phyloP scores from a whole-genome alignment of 2,113 vertebrate genomes.

The Siniperca chuatsi region DNA sequence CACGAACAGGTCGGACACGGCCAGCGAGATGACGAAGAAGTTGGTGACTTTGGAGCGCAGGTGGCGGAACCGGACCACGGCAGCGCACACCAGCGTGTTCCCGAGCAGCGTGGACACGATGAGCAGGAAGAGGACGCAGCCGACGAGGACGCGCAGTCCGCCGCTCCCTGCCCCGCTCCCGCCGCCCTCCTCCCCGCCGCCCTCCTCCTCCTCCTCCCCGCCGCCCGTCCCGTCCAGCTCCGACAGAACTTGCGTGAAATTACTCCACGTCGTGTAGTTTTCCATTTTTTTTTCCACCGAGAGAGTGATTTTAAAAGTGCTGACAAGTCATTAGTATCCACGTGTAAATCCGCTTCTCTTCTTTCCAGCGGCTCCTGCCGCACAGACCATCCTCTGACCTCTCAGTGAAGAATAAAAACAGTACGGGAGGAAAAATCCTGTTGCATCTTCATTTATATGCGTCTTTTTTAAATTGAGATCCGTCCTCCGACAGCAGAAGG shows the following conservation, averaged over 20 bases:
- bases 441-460: background rate
- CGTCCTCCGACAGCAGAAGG: background rate
- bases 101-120: slow-evolving; percentile 87
- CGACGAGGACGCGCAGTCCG: slow-evolving; percentile 78
- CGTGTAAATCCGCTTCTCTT: accelerated
- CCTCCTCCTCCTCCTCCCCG: slow-evolving; percentile 38
- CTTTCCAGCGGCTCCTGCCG: background rate
- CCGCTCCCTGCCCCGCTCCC: background rate
- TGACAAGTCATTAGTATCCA: background rate
- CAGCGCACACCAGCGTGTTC: slow-evolving; percentile 85
- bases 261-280: slow-evolving; percentile 66
- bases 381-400: slow-evolving; percentile 17
- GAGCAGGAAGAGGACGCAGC: slow-evolving; percentile 84
- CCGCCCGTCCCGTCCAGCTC: slow-evolving; percentile 51
- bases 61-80: slow-evolving; percentile 83
- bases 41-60: slow-evolving; percentile 87
- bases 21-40: slow-evolving; percentile 89
- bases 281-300: slow-evolving; percentile 50
- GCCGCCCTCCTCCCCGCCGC: slow-evolving; percentile 21
- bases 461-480: background rate
- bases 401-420: background rate
- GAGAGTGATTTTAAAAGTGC: background rate
- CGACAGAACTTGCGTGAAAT: slow-evolving; percentile 67
- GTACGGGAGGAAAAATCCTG: background rate
- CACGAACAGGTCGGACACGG: slow-evolving; percentile 87